Evolutionary conservation across 2,113 vertebrate species (phyloP).

Genomic region (Poecile atricapillus): DNA sequence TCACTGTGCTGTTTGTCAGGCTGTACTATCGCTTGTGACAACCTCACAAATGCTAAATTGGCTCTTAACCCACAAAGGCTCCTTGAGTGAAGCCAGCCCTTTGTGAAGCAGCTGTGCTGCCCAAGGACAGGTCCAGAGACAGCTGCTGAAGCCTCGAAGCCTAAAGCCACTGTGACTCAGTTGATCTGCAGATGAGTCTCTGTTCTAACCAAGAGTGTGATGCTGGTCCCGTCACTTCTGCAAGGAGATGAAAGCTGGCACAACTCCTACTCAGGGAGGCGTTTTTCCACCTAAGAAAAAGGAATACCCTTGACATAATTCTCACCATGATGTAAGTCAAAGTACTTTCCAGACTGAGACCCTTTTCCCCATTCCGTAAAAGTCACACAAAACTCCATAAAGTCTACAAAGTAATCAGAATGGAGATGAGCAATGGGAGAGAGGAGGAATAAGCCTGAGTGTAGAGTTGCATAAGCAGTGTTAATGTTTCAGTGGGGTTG

Average conservation of each 20-base stretch:
- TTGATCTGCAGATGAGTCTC: not conserved
- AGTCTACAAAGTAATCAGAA: not conserved
- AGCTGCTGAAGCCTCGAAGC: not conserved
- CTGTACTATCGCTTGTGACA: not conserved
- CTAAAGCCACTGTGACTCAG: not conserved
- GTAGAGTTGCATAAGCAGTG: not conserved
- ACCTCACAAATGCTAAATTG: not conserved
- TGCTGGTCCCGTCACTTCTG: not conserved
- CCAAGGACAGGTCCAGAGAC: not conserved
- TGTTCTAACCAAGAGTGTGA: not conserved
- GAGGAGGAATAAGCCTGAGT: not conserved
- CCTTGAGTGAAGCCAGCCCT: not conserved
- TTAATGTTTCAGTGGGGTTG: not conserved
- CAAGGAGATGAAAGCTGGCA: not conserved
- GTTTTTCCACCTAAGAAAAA: not conserved
- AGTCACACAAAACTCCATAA: not conserved
- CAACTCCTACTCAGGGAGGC: too few relatives aligned
- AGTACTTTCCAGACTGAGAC: not conserved
- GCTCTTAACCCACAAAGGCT: not conserved
- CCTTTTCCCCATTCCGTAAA: not conserved
- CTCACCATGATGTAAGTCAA: not conserved
- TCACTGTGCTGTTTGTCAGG: not conserved
- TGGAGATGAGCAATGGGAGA: not conserved
- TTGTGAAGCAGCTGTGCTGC: not conserved
- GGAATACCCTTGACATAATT: not conserved